Percentiles rank a stretch among this genome's conserved stretches.
Conservation (phyloP, 2,888 invertebrate species). For the Thecophora atra region DNA sequence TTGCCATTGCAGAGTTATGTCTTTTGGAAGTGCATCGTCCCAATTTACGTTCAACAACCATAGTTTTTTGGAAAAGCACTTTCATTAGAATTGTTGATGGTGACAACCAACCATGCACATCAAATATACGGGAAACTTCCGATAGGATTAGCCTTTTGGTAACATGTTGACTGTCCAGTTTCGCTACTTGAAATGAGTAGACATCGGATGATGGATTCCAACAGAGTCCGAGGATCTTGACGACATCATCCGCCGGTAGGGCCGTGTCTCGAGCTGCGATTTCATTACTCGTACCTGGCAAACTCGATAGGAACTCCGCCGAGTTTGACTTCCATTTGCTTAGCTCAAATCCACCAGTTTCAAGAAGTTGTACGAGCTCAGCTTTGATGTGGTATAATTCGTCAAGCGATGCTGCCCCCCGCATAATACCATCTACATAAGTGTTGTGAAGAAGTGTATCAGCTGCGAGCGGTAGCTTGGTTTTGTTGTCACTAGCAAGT, state of each 20-base stretch:
- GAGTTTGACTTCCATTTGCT: conserved; percentile 10
- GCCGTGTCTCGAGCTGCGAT: too few relatives aligned
- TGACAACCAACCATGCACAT: conserved; percentile 8
- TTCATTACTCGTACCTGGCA: too few relatives aligned
- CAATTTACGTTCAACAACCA: neutral
- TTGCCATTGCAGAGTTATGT: neutral
- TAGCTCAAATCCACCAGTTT: neutral
- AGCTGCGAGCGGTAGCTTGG: conserved; percentile 34
- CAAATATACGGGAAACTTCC: conserved; percentile 24
- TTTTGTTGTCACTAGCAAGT: conserved; percentile 37
- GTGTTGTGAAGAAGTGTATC: conserved; percentile 38
- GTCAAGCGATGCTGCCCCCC: neutral
- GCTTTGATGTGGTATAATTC: neutral
- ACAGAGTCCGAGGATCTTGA: neutral
- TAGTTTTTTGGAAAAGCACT: neutral
- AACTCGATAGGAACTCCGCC: neutral
- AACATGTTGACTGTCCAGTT: too few relatives aligned
- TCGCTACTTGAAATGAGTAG: neutral
- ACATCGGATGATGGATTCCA: conserved; percentile 4
- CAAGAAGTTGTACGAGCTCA: neutral
- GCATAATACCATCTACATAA: conserved; percentile 40
- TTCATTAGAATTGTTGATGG: neutral
- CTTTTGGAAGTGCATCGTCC: neutral
- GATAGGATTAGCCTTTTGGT: neutral
- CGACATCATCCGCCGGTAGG: too few relatives aligned